phyloP scores from a whole-genome alignment of 2,113 vertebrate species.

The Pan paniscus region DNA sequence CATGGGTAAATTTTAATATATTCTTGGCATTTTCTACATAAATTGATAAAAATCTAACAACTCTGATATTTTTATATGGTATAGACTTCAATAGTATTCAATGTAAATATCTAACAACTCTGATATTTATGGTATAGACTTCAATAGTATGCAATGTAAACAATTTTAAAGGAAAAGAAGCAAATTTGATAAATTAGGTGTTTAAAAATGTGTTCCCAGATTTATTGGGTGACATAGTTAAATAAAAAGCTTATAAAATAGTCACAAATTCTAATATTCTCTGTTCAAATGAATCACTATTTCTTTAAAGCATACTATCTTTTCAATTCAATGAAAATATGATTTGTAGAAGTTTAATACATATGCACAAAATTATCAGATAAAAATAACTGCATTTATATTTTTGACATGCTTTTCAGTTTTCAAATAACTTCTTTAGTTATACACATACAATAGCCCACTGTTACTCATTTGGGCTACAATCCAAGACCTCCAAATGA shows the following conservation, averaged over 20 bases:
- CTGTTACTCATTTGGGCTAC: background rate
- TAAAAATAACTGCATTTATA: conserved; percentile 36
- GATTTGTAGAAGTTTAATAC: background rate
- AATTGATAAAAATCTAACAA: background rate
- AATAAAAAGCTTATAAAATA: background rate
- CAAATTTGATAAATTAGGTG: background rate
- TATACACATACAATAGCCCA: background rate
- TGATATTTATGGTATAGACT: too few relatives aligned
- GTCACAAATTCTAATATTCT: background rate
- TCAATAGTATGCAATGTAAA: background rate
- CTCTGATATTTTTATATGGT: background rate
- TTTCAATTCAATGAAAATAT: background rate
- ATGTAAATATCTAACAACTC: background rate
- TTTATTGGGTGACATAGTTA: background rate
- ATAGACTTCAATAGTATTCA: too few relatives aligned
- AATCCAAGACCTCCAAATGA: background rate
- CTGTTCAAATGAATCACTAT: background rate
- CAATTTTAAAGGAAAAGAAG: background rate
- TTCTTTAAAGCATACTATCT: background rate
- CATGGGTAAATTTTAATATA: background rate
- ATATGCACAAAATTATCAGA: background rate
- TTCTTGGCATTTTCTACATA: background rate
- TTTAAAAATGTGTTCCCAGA: background rate
- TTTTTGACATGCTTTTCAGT: background rate
- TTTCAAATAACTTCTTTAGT: conserved; percentile 5